Evolutionary conservation across 1,140 invertebrate genomes (phyloP).

Genomic region (Bemisia tabaci): DNA sequence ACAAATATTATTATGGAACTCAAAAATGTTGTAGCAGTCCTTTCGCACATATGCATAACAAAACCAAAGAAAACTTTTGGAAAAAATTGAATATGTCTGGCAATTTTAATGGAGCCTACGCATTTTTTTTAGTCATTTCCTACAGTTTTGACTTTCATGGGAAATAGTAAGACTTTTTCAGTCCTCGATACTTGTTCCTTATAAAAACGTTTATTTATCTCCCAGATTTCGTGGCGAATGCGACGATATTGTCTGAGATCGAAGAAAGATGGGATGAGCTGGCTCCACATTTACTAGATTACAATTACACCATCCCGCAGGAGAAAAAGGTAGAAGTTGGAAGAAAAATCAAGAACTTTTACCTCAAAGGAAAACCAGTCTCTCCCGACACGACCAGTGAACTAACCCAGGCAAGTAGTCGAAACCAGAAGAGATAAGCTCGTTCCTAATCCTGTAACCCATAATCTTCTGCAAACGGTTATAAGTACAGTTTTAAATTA

Average conservation of each 20-base stretch:
- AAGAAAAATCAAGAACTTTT: constrained; percentile 38
- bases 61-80: no score
- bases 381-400: constrained; percentile 30
- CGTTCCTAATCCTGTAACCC: neutral
- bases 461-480: constrained; percentile 1
- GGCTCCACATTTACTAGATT: constrained; percentile 42
- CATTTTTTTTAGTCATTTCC: no score
- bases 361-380: constrained; percentile 37
- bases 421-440: constrained; percentile 3
- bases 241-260: constrained; percentile 33
- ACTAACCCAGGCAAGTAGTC: constrained; percentile 14
- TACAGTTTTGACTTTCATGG: no score
- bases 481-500: neutral
- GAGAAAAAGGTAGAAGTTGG: constrained; percentile 32
- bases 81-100: no score
- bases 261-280: constrained; percentile 41
- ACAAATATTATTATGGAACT: no score
- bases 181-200: no score
- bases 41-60: no score
- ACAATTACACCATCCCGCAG: constrained; percentile 40
- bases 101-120: no score
- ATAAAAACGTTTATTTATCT: no score
- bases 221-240: constrained; percentile 31
- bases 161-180: no score
- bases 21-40: no score